Conservation (phyloP, 2,113 vertebrate genomes). For the Hyaena hyaena region DNA sequence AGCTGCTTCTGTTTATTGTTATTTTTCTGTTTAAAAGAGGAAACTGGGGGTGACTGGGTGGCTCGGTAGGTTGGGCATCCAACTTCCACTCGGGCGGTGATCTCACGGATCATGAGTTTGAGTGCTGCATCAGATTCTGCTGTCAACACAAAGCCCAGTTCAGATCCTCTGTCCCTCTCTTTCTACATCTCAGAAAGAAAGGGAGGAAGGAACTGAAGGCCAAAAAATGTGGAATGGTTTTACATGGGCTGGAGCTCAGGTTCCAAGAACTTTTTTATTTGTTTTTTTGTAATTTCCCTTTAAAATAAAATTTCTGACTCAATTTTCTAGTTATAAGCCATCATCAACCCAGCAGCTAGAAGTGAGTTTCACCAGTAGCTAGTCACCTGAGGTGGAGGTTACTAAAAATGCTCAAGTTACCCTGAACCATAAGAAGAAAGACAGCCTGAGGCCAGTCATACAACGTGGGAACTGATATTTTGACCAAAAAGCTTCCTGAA, state of each 20-base stretch:
- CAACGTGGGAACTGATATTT: background rate
- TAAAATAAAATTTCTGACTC: conserved; percentile 44
- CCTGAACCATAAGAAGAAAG: background rate
- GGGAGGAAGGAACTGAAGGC: background rate
- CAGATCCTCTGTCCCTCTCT: too few relatives aligned
- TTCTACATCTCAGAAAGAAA: too few relatives aligned
- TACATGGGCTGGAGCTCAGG: background rate
- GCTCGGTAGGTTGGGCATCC: too few relatives aligned
- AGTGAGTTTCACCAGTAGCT: background rate
- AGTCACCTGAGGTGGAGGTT: background rate
- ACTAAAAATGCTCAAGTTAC: background rate
- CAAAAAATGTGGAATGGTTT: conserved; percentile 17
- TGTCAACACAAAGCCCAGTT: too few relatives aligned
- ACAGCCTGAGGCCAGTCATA: background rate
- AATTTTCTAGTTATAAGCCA: conserved; percentile 14
- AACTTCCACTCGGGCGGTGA: too few relatives aligned
- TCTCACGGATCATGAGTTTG: too few relatives aligned
- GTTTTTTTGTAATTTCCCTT: background rate
- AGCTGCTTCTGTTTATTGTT: background rate
- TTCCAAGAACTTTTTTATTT: background rate
- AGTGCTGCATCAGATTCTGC: too few relatives aligned
- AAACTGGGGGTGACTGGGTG: background rate
- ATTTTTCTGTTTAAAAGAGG: background rate
- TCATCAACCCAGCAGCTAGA: background rate
- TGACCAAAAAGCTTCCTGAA: background rate